phyloP scores from a whole-genome alignment of 2,888 invertebrate genomes.

The Agrochola litura region DNA sequence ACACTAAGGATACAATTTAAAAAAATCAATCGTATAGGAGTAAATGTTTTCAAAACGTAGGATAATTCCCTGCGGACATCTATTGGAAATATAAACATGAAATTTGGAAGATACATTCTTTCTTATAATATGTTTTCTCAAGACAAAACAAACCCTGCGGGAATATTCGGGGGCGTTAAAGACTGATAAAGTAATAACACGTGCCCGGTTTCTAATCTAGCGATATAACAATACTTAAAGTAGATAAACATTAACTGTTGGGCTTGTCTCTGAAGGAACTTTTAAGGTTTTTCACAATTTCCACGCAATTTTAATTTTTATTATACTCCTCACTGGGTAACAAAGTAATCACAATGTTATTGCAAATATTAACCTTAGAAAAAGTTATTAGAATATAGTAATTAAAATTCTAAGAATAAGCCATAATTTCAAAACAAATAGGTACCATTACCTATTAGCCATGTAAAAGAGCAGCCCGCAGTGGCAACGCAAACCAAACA shows the following conservation, averaged over 20 bases:
- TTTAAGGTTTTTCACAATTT: neutral
- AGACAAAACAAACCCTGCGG: neutral
- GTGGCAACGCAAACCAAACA: constrained; percentile 36
- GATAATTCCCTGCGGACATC: constrained; percentile 8
- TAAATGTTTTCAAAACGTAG: neutral
- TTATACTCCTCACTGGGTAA: neutral
- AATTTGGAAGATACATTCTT: neutral
- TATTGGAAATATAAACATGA: constrained; percentile 3
- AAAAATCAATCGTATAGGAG: neutral
- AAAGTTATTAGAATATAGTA: neutral
- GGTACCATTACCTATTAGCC: neutral
- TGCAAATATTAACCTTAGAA: neutral
- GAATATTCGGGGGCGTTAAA: neutral
- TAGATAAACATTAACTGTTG: neutral
- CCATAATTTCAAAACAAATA: neutral
- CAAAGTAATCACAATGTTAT: neutral
- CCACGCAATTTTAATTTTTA: neutral
- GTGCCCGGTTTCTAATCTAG: neutral
- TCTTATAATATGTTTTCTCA: constrained; percentile 5
- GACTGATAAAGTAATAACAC: constrained; percentile 10
- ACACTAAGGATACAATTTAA: neutral
- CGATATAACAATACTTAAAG: neutral
- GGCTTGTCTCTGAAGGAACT: neutral
- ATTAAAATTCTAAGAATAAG: neutral
- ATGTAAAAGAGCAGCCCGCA: constrained; percentile 21